A percentile compares a stretch with the other conserved stretches of the same genome.
Evolutionary conservation across 2,113 vertebrate genomes (phyloP).

Genomic region (Callionymus lyra): DNA sequence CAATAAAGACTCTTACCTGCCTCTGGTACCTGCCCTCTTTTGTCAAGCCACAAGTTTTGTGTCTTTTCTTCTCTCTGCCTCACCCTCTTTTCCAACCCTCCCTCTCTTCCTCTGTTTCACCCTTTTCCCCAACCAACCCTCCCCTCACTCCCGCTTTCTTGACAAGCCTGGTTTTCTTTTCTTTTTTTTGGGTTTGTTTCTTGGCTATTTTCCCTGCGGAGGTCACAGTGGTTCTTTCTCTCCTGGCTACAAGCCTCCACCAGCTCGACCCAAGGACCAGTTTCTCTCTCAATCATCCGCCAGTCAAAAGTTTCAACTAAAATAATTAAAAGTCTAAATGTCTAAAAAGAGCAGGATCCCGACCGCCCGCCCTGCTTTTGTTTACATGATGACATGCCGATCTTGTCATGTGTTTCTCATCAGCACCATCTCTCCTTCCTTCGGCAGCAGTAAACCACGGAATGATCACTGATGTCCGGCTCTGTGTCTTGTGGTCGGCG

Average conservation of each 20-base stretch:
- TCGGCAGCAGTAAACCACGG: slow-evolving; percentile 17
- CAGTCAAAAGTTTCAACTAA: too few species aligned
- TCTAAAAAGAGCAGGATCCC: too few species aligned
- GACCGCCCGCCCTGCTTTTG: slow-evolving; percentile 29
- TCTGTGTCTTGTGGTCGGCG: slow-evolving; percentile 3
- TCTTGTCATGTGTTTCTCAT: slow-evolving; percentile 51
- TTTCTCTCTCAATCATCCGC: too few species aligned
- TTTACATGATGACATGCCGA: slow-evolving; percentile 27
- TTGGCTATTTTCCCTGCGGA: slow-evolving; percentile 42
- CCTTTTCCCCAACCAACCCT: slow-evolving; percentile 20
- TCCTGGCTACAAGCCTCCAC: slow-evolving; percentile 3
- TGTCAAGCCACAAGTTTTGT: slow-evolving; percentile 47
- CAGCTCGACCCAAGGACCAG: slow-evolving; percentile 15
- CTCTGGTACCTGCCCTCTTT: slow-evolving; percentile 64
- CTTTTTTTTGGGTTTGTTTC: slow-evolving; percentile 46
- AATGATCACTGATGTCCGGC: slow-evolving; percentile 15
- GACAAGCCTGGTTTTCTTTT: slow-evolving; percentile 38
- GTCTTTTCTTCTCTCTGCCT: slow-evolving; percentile 41
- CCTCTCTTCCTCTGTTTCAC: slow-evolving; percentile 18
- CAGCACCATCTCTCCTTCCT: slow-evolving; percentile 32
- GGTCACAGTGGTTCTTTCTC: slow-evolving; percentile 52
- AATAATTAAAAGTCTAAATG: too few species aligned
- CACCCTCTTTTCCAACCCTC: slow-evolving; percentile 29
- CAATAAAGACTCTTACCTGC: slow-evolving; percentile 60
- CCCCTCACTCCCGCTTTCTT: slow-evolving; percentile 25